Percentiles rank a stretch among this genome's conserved stretches.
Evolutionary conservation across 2,113 vertebrate species (phyloP).

Genomic region (Gymnocephalus cernua): DNA sequence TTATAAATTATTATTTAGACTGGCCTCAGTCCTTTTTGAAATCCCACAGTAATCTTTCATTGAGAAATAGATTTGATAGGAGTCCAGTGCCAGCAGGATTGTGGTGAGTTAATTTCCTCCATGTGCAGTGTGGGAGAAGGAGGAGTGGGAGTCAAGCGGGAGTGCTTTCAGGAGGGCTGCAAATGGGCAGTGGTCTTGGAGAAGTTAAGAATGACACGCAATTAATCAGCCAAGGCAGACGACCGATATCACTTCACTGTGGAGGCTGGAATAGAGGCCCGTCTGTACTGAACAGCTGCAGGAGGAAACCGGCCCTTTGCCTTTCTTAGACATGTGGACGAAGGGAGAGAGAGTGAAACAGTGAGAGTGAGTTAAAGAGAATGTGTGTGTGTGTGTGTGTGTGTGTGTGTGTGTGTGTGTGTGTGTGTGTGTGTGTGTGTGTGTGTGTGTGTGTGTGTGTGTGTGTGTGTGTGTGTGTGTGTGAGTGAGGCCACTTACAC

Average conservation of each 20-base stretch:
- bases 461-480: neutral
- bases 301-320: conserved; percentile 66
- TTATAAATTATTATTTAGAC: conserved; percentile 38
- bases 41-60: conserved; percentile 83
- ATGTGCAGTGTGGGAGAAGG: conserved; percentile 82
- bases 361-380: conserved; percentile 31
- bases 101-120: conserved; percentile 87
- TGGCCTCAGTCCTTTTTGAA: conserved; percentile 32
- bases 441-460: neutral
- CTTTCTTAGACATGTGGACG: conserved; percentile 78
- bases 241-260: conserved; percentile 85
- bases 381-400: neutral
- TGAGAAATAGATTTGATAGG: conserved; percentile 73
- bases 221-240: conserved; percentile 85
- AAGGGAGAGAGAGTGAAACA: conserved; percentile 15
- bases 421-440: neutral
- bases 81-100: conserved; percentile 86
- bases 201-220: conserved; percentile 86
- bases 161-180: neutral
- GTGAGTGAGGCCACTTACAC: conserved; percentile 63
- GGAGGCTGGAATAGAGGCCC: conserved; percentile 82
- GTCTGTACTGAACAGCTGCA: conserved; percentile 84
- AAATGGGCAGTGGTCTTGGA: conserved; percentile 81
- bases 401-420: conserved; percentile 9
- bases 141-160: neutral